Percentiles rank a stretch among this genome's conserved stretches.
These are phyloP conservation scores for Julus scanicus DNA, from an alignment of 2,888 invertebrate genomes.

Conservation along the genomic window DNA sequence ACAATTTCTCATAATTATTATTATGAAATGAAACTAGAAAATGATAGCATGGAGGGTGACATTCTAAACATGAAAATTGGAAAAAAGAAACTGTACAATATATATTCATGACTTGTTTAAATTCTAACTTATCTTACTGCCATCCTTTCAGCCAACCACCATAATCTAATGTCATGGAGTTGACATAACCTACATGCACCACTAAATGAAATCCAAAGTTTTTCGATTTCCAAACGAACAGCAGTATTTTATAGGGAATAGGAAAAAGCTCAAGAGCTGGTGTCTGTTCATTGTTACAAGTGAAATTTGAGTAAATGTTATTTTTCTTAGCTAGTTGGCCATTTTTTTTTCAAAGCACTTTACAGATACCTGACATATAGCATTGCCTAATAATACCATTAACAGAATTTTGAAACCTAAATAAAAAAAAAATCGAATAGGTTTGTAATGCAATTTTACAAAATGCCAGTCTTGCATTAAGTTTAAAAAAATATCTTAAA, in stretches of 20 bases:
- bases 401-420: too few relatives aligned
- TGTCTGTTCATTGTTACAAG: background rate
- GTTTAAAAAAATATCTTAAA: too few relatives aligned
- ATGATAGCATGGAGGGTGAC: background rate
- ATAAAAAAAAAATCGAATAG: too few relatives aligned
- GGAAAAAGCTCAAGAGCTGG: background rate
- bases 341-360: background rate
- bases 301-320: background rate
- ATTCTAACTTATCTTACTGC: slow-evolving; percentile 12
- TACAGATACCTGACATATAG: background rate
- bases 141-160: background rate
- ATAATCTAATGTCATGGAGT: background rate
- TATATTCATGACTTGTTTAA: background rate
- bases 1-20: background rate
- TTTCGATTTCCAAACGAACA: background rate
- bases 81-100: slow-evolving; percentile 12
- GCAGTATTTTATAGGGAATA: background rate
- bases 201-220: background rate
- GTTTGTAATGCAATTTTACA: too few relatives aligned
- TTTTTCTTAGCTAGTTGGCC: too few relatives aligned
- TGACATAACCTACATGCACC: background rate
- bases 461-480: too few relatives aligned
- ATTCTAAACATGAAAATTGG: slow-evolving; percentile 26
- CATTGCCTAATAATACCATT: background rate
- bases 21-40: slow-evolving; percentile 22